Percentiles rank a stretch among this genome's conserved stretches.
Conservation (phyloP, 2,797 vertebrate genomes). For the Lacerta agilis region DNA sequence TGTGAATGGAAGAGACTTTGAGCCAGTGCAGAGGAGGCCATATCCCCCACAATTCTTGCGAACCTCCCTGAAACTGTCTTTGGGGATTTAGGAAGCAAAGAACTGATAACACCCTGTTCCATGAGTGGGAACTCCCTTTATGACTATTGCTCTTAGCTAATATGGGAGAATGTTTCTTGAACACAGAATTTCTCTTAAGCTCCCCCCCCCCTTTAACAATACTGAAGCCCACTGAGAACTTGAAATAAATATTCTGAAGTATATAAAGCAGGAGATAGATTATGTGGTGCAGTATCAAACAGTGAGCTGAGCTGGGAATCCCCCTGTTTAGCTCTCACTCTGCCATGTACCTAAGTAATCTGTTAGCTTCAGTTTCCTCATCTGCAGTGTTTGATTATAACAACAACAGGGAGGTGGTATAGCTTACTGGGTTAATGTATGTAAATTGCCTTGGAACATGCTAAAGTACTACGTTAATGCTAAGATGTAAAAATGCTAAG, state of each 20-base stretch:
- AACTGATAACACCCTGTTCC: neutral
- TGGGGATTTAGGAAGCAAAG: neutral
- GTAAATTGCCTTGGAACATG: neutral
- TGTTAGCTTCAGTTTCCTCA: neutral
- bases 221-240: neutral
- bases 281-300: no score
- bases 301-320: neutral
- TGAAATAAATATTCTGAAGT: neutral
- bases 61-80: neutral
- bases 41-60: neutral
- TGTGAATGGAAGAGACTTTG: neutral
- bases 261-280: neutral
- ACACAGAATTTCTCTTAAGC: neutral
- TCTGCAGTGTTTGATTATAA: neutral
- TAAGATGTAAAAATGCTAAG: neutral
- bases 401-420: neutral
- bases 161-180: neutral
- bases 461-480: neutral
- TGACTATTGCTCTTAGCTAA: neutral
- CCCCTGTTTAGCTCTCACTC: neutral
- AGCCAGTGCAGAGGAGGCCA: neutral
- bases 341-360: neutral
- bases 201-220: neutral
- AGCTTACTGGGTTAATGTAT: neutral
- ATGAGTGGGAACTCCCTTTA: neutral